These are phyloP conservation scores for Strigamia transsilvanica DNA, from an alignment of 2,888 invertebrate species.

Conservation along the genomic window DNA sequence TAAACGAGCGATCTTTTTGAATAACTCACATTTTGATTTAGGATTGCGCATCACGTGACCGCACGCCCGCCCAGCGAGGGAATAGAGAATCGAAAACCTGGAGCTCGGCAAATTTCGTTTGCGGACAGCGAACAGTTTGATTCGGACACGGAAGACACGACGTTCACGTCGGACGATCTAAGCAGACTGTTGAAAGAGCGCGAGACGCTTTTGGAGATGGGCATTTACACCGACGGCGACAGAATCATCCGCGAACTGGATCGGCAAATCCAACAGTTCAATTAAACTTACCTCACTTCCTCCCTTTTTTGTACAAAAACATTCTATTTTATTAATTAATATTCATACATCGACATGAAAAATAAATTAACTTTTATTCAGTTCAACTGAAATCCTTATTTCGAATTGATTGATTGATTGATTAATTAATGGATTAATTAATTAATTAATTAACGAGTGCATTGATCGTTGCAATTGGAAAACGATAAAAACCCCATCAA, in stretches of 20 bases:
- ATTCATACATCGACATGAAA: too few species aligned
- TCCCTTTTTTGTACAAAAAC: neutral
- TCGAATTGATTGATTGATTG: too few species aligned
- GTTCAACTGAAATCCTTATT: neutral
- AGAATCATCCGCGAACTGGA: constrained; percentile 65
- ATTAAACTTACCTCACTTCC: neutral
- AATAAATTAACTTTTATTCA: neutral
- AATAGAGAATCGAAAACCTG: neutral
- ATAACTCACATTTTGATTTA: neutral
- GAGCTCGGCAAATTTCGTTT: constrained; percentile 43
- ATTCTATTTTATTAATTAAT: neutral
- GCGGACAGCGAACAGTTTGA: constrained; percentile 44
- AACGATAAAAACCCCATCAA: too few species aligned
- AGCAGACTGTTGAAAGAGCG: constrained; percentile 59
- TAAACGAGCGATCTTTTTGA: neutral
- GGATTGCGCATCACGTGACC: constrained; percentile 29
- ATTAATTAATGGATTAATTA: too few species aligned
- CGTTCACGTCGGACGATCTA: neutral
- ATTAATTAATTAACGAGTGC: neutral
- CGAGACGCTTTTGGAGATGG: constrained; percentile 64
- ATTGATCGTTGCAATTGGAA: constrained; percentile 30
- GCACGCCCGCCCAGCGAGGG: neutral
- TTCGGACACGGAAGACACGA: constrained; percentile 42
- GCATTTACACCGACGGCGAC: constrained; percentile 64
- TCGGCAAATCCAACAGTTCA: constrained; percentile 61